phyloP scores from a whole-genome alignment of 2,888 invertebrate species.

The Mimas tiliae region DNA sequence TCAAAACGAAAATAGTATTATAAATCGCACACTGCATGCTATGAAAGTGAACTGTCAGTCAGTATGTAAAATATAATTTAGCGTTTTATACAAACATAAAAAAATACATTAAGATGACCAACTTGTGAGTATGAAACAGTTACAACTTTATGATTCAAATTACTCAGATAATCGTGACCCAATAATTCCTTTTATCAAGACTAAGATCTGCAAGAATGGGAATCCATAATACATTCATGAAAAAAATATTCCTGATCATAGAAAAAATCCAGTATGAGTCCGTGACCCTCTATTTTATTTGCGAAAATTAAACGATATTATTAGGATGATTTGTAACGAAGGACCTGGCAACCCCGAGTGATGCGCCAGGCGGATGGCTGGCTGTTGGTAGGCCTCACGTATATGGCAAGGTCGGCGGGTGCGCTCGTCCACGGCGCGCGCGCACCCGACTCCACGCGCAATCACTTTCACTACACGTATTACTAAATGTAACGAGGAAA shows the following conservation, averaged over 20 bases:
- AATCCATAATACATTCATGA: neutral
- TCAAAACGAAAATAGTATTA: slow-evolving; percentile 24
- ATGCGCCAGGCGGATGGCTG: slow-evolving; percentile 33
- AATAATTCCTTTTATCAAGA: neutral
- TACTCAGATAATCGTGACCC: neutral
- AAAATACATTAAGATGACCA: neutral
- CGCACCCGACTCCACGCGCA: slow-evolving; percentile 77
- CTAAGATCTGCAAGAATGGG: too few relatives aligned
- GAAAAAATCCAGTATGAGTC: neutral
- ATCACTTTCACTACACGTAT: slow-evolving; percentile 79
- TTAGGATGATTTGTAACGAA: neutral
- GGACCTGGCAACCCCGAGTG: slow-evolving; percentile 20
- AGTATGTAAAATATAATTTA: slow-evolving; percentile 21
- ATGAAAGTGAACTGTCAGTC: slow-evolving; percentile 18
- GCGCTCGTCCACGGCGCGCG: slow-evolving; percentile 45
- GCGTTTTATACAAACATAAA: slow-evolving; percentile 7
- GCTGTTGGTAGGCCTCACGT: slow-evolving; percentile 40
- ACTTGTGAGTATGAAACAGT: neutral
- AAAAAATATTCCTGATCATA: too few relatives aligned
- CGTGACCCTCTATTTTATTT: neutral
- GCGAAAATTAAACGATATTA: neutral
- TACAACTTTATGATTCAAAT: too few relatives aligned
- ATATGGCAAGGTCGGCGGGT: slow-evolving; percentile 81
- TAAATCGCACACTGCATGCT: slow-evolving; percentile 13
- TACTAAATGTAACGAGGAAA: slow-evolving; percentile 67